phyloP scores from a whole-genome alignment of 2,113 vertebrate genomes.

The Zosterops lateralis region DNA sequence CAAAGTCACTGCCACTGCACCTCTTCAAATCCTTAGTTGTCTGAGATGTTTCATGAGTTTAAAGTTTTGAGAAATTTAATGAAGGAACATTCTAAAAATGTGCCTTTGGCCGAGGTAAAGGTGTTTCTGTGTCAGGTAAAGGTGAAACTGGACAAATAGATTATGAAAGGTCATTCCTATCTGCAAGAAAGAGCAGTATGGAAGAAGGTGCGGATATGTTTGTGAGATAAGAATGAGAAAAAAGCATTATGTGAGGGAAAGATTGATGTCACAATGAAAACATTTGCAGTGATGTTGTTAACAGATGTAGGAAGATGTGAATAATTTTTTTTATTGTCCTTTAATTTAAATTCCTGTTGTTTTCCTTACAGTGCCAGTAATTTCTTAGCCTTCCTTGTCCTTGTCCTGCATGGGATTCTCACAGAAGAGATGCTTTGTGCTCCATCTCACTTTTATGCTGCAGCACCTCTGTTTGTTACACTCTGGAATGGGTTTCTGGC shows the following conservation, averaged over 20 bases:
- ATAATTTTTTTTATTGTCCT: constrained; percentile 19
- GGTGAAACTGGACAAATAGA: not conserved
- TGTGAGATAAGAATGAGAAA: constrained; percentile 39
- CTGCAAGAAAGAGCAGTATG: not conserved
- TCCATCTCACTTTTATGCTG: not conserved
- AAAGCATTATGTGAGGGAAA: constrained; percentile 4
- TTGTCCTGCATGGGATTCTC: not conserved
- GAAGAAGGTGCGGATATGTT: constrained; percentile 10
- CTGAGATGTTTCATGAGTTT: not conserved
- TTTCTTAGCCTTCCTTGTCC: not conserved
- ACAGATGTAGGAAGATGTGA: constrained; percentile 48
- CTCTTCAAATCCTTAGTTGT: not conserved
- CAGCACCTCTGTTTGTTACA: not conserved
- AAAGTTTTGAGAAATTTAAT: not conserved
- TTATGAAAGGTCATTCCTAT: not conserved
- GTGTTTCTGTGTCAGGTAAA: not conserved
- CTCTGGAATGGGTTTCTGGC: not conserved
- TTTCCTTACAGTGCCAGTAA: constrained; percentile 35
- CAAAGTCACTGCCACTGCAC: not conserved
- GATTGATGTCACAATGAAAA: constrained; percentile 44
- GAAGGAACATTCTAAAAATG: not conserved
- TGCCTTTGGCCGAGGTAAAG: not conserved
- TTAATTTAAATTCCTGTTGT: constrained; percentile 40
- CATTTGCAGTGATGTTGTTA: constrained; percentile 36
- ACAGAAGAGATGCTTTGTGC: not conserved